Conservation (phyloP, 2,797 vertebrate species). For the Ctenochaetus hawaiiensis region DNA sequence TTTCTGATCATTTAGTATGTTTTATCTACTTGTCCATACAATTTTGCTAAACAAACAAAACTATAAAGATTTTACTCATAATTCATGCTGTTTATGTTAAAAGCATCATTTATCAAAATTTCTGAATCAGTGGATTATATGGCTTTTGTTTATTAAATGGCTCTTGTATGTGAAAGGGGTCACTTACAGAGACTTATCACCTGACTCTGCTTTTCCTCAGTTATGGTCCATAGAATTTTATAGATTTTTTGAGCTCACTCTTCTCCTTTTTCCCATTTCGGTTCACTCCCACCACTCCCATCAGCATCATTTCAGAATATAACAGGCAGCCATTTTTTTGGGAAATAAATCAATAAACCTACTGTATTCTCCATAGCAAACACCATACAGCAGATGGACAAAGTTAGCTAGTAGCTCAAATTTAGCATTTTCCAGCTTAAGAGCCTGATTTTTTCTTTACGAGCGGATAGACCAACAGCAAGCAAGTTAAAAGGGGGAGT, state of each 20-base stretch:
- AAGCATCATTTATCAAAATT: no score
- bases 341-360: background rate
- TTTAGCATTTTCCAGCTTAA: background rate
- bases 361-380: background rate
- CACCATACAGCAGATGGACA: background rate
- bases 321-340: background rate
- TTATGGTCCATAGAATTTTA: background rate
- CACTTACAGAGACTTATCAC: background rate
- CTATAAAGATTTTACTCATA: background rate
- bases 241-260: background rate
- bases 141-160: no score
- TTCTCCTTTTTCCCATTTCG: background rate
- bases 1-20: background rate
- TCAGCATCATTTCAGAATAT: background rate
- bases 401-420: background rate
- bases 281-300: background rate
- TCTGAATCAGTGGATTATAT: no score
- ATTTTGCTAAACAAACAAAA: background rate
- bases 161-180: no score
- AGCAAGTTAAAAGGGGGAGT: background rate
- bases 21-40: background rate
- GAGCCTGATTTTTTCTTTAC: background rate
- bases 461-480: background rate
- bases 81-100: background rate
- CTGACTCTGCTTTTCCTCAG: background rate